Evolutionary conservation across 2,113 vertebrate genomes (phyloP), one percentile per base, ranked within the genome.

Genomic region (Formicarius rufipectus): DNA sequence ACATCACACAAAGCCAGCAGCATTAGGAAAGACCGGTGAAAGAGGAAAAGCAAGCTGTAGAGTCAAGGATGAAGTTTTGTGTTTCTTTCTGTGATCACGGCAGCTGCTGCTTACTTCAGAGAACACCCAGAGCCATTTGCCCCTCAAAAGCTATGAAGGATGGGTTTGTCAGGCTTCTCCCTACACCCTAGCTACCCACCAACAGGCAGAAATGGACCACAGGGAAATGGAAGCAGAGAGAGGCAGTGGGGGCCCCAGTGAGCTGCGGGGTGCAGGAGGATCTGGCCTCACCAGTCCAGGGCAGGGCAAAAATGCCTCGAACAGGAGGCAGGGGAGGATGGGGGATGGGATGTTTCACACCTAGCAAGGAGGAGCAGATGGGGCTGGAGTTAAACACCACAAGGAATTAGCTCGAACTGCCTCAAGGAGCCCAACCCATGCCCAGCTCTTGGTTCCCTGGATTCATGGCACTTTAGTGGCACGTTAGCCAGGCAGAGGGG

Each of bases 271-370:
- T 55, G 15, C 6, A 0, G 20, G 24, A 75, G 31, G 52, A 55
- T 67, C 76, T 59, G 49, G 13, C 59, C 33, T 42, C 69, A 45
- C 37, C 3, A 2, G 16, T 78, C 47, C 30, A 8, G 4, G 27
- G 45, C 53, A 76, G 23, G 40, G 68, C 50, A 62, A 82, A 91
- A 79, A 94, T n/a, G 74, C 66, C 30, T 30, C 2, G 6, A 64
- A 40, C 27, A 68, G 74, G 74, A 64, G 62, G 59, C 86, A 62
- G 42, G 45, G 31, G 21, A 83, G 55, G 63, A 37, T 9, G 86
- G 95, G 94, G 91, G 83, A 86, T 88, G 93, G 94, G 87, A 31
- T n/a, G 33, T 92, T 95, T 97, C 95, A 95, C 94, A 93, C 95
- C 89, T 95, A 78, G 77, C 73, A 63, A 84, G 69, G 60, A 84